Evolutionary conservation across 2,797 vertebrate species (phyloP).

Genomic region (Lacerta agilis): DNA sequence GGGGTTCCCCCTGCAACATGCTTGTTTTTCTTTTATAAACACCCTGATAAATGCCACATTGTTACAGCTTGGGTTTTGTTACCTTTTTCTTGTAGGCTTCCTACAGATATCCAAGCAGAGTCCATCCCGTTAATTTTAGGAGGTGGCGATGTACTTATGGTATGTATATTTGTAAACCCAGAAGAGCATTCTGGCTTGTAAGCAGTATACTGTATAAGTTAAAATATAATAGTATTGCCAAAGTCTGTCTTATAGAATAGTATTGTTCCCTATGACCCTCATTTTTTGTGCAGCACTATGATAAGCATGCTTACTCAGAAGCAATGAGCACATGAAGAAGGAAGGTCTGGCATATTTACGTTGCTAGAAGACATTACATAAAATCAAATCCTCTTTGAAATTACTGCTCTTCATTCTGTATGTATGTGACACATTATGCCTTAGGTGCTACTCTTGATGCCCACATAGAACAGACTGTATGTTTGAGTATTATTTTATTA

Average conservation of each 20-base stretch:
- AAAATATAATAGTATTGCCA: neutral
- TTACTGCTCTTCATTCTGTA: neutral
- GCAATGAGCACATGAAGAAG: neutral
- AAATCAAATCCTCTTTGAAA: neutral
- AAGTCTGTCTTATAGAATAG: neutral
- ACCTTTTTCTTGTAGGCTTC: constrained; percentile 82
- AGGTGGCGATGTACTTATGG: constrained; percentile 98
- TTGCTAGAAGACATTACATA: neutral
- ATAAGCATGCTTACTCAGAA: neutral
- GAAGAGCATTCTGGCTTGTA: too few relatives aligned
- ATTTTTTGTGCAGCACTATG: neutral
- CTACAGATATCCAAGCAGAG: constrained; percentile 98
- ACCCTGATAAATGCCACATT: neutral
- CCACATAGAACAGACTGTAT: neutral
- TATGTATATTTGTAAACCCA: constrained; percentile 64
- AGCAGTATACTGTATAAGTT: too few relatives aligned
- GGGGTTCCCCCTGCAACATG: neutral
- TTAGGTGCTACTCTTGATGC: neutral
- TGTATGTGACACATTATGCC: neutral
- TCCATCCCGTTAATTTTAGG: constrained; percentile 95
- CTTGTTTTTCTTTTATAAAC: neutral
- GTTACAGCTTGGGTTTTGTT: neutral
- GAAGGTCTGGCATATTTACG: neutral
- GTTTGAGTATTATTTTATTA: neutral
- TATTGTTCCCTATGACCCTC: neutral